Conservation (phyloP, 2,888 invertebrate species). For the Epinotia brunnichana region DNA sequence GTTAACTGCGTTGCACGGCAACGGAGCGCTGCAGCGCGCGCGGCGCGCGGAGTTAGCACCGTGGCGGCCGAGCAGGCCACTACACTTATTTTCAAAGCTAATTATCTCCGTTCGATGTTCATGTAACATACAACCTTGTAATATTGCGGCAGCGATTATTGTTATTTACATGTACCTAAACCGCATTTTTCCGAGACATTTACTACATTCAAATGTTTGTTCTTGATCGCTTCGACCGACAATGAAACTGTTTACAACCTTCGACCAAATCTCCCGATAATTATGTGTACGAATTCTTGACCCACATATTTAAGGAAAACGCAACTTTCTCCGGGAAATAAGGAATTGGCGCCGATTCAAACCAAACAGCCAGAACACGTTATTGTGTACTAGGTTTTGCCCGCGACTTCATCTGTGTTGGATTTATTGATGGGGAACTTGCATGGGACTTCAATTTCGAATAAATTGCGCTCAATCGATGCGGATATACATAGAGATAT, state of each 20-base stretch:
- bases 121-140: too few relatives aligned
- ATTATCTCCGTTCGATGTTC: too few relatives aligned
- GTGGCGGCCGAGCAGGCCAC: too few relatives aligned
- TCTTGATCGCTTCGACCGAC: background rate
- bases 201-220: background rate
- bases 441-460: too few relatives aligned
- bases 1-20: too few relatives aligned
- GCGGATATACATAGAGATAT: too few relatives aligned
- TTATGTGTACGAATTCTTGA: slow-evolving; percentile 44
- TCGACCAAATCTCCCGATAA: slow-evolving; percentile 30
- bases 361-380: slow-evolving; percentile 54
- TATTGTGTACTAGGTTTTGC: slow-evolving; percentile 1
- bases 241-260: slow-evolving; percentile 3
- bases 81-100: too few relatives aligned
- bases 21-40: too few relatives aligned
- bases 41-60: too few relatives aligned
- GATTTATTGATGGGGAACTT: background rate
- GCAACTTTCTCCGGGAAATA: slow-evolving; percentile 48
- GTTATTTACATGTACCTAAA: too few relatives aligned
- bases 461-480: too few relatives aligned
- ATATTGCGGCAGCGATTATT: too few relatives aligned
- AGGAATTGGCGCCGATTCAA: slow-evolving; percentile 60
- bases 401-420: background rate
- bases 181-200: background rate
- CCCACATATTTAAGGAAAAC: slow-evolving; percentile 52